Conservation (phyloP, 2,888 invertebrate species). For the Nasonia oneida region DNA sequence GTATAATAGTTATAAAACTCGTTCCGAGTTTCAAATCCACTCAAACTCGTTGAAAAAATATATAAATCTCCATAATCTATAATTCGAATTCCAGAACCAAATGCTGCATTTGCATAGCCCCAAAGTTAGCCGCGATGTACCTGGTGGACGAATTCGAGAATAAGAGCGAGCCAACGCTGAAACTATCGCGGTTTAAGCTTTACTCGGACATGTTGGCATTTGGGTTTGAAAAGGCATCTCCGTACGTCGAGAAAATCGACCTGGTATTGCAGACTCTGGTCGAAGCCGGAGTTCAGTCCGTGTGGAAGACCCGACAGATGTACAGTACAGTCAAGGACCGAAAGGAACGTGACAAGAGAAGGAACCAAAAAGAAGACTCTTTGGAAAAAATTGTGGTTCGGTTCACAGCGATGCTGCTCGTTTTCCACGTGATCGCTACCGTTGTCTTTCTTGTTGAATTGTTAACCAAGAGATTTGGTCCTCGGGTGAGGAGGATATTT, state of each 20-base stretch:
- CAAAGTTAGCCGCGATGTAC: neutral
- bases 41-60: too few species aligned
- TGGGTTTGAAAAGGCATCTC: neutral
- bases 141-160: neutral
- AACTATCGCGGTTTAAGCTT: neutral
- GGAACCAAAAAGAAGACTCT: neutral
- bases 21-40: too few species aligned
- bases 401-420: neutral
- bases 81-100: neutral
- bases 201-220: neutral
- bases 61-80: neutral
- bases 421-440: neutral
- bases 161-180: neutral
- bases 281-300: neutral
- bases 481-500: too few species aligned
- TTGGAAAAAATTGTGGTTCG: neutral
- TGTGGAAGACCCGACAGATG: neutral
- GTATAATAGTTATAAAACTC: too few species aligned
- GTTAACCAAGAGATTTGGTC: neutral
- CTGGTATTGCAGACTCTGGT: neutral
- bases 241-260: slow-evolving; percentile 16
- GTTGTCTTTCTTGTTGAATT: neutral
- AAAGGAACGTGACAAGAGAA: neutral
- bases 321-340: neutral
- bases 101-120: neutral